Percentiles rank a stretch among this genome's conserved stretches.
These are phyloP conservation scores for Arge pagana DNA, from an alignment of 2,888 invertebrate genomes.

Conservation along the genomic window DNA sequence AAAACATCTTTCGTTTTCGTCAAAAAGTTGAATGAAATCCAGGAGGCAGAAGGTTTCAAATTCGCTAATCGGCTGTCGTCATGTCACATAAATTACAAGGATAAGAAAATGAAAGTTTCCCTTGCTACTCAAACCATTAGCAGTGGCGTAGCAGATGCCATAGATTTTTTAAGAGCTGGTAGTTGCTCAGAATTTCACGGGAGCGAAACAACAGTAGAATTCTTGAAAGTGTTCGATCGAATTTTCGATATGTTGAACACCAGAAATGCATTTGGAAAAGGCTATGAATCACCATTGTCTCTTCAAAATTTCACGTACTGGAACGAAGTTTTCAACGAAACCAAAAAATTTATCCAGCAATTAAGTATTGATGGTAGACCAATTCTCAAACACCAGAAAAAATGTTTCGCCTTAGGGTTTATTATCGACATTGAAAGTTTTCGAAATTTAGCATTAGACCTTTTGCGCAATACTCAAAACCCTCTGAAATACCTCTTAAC, in stretches of 20 bases:
- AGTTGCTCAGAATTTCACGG: slow-evolving; percentile 24
- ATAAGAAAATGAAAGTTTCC: slow-evolving; percentile 34
- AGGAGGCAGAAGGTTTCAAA: slow-evolving; percentile 29
- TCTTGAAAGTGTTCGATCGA: slow-evolving; percentile 30
- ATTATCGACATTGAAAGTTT: slow-evolving; percentile 12
- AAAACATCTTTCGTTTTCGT: slow-evolving; percentile 26
- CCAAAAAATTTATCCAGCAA: slow-evolving; percentile 7
- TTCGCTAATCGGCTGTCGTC: slow-evolving; percentile 33
- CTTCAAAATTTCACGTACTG: slow-evolving; percentile 1
- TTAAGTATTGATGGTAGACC: slow-evolving; percentile 1
- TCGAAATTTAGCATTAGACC: not conserved
- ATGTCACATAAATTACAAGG: slow-evolving; percentile 31
- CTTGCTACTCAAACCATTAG: slow-evolving; percentile 34
- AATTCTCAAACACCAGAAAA: not conserved
- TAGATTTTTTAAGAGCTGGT: slow-evolving; percentile 27
- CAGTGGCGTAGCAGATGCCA: slow-evolving; percentile 31
- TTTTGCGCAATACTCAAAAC: not conserved
- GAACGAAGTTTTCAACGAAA: slow-evolving; percentile 13
- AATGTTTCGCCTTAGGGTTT: slow-evolving; percentile 19
- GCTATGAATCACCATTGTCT: slow-evolving; percentile 32
- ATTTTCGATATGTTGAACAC: slow-evolving; percentile 35
- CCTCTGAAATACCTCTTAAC: slow-evolving; percentile 25
- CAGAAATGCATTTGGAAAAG: slow-evolving; percentile 33
- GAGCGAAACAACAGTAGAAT: slow-evolving; percentile 31
- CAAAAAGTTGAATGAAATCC: slow-evolving; percentile 27